A percentile compares a stretch with the other conserved stretches of the same genome.
These are phyloP conservation scores for Tragelaphus buxtoni DNA, from an alignment of 2,113 vertebrate genomes.

Conservation along the genomic window DNA sequence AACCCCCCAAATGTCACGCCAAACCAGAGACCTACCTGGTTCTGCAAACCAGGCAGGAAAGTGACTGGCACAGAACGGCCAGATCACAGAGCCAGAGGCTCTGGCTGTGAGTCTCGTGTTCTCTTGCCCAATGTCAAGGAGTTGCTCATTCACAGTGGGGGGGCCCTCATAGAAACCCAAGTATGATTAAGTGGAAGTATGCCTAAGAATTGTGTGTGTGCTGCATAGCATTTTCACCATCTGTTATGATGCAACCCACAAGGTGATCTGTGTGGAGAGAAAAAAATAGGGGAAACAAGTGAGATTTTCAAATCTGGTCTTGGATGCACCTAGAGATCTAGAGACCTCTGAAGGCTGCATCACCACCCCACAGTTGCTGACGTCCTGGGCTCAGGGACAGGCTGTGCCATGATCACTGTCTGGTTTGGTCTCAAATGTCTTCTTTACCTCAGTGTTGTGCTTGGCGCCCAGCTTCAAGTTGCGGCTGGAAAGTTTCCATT, in stretches of 20 bases:
- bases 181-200: not conserved
- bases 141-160: not conserved
- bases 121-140: not conserved
- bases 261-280: not conserved
- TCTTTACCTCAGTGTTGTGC: slow-evolving; percentile 9
- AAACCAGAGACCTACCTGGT: not conserved
- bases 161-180: not conserved
- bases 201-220: not conserved
- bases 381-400: not conserved
- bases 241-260: not conserved
- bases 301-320: not conserved
- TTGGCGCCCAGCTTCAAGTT: not conserved
- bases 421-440: slow-evolving; percentile 29
- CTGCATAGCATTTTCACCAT: not conserved
- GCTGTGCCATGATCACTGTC: slow-evolving; percentile 9
- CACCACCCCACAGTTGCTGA: not conserved
- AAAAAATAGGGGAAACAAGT: not conserved
- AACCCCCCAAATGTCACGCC: not conserved
- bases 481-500: slow-evolving; percentile 43
- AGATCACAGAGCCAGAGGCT: not conserved
- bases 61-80: not conserved
- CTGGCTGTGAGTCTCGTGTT: not conserved
- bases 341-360: not conserved
- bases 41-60: not conserved
- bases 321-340: not conserved